Base-by-base conservation (phyloP, 2,113 vertebrate genomes). In the Sclerurus mexicanus region DNA sequence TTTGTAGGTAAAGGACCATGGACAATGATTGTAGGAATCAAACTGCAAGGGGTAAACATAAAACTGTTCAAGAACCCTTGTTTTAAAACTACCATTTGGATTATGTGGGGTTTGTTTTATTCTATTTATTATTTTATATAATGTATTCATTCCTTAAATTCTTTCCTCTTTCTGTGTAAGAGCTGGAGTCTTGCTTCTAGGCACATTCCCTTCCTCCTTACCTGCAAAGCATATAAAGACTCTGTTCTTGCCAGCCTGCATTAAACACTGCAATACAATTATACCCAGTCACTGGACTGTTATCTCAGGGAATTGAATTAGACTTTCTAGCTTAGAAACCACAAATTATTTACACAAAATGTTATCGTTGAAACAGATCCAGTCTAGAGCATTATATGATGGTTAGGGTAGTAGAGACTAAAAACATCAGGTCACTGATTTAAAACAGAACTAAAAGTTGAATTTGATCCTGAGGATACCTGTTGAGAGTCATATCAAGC, bases 281-380 rank as follows among this genome's bases (percentile, higher is more conserved):
- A 81, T 85, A 49, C 60, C 63, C 56, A 63, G 76, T 74, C 79
- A 62, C 47, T 56, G 73, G 10, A 72, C 84, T 92, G 84, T 87
- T 92, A 87, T 75, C 87, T 87, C 47, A 91, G 27, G 74, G 78
- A 81, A 95, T 14, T 75, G 42, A 96, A 87, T 89, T 78, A 89
- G 69, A 42, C 35, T 91, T 96, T 50, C 60, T 42, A 87, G 42
- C 64, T 94, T 75, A 89, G 39, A 84, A 89, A 67, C 89, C 85
- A 78, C 31, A 78, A 72, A 66, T 88, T 66, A 84, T 95, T 91
- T 92, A 80, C 68, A 87, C 33, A 85, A 87, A 95, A 83, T 76
- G 23, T 72, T 85, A 28, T 20, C 44, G 58, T 47, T 92, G 79
- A 93, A 95, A 92, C 33, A 78, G 56, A 84, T 93, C 63, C 72